Evolutionary conservation across 1,140 invertebrate species (phyloP).

Genomic region (Drosophila equinoxialis): DNA sequence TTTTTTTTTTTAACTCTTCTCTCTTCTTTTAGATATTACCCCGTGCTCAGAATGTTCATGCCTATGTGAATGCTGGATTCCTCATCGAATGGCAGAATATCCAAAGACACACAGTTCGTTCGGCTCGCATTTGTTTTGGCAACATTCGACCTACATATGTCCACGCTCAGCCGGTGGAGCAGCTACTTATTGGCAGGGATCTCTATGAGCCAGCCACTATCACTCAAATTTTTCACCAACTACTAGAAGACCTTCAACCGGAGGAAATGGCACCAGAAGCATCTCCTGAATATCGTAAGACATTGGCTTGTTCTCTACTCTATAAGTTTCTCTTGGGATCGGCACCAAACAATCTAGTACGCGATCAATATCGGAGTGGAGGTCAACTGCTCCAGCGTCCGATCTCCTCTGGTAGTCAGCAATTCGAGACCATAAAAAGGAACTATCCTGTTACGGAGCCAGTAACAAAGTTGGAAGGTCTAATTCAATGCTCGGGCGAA

Average conservation of each 20-base stretch:
- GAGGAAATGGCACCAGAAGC: conserved; percentile 85
- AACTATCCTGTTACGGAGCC: conserved; percentile 91
- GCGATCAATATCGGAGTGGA: conserved; percentile 82
- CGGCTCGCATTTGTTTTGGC: conserved; percentile 85
- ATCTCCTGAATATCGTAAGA: conserved; percentile 86
- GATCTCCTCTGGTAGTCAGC: conserved; percentile 89
- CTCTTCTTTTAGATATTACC: conserved; percentile 84
- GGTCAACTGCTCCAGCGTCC: conserved; percentile 86
- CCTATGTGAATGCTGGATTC: conserved; percentile 92
- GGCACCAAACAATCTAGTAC: conserved; percentile 68
- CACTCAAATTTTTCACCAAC: conserved; percentile 43
- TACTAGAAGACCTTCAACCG: conserved; percentile 36
- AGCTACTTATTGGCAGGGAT: conserved; percentile 85
- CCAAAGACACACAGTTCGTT: conserved; percentile 62
- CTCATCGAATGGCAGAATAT: conserved; percentile 78
- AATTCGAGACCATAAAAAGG: conserved; percentile 88
- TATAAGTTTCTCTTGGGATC: conserved; percentile 88
- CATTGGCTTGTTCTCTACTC: conserved; percentile 86
- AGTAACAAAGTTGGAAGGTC: conserved; percentile 89
- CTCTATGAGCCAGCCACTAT: conserved; percentile 78
- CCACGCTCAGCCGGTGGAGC: conserved; percentile 87
- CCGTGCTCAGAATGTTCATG: conserved; percentile 91
- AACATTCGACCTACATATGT: conserved; percentile 88
- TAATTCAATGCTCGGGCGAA: conserved; percentile 89
- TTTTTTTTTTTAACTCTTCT: background rate